Evolutionary conservation across 2,113 vertebrate species (phyloP), one percentile per base, ranked within the genome.

Genomic region (Lucifuga dentata): DNA sequence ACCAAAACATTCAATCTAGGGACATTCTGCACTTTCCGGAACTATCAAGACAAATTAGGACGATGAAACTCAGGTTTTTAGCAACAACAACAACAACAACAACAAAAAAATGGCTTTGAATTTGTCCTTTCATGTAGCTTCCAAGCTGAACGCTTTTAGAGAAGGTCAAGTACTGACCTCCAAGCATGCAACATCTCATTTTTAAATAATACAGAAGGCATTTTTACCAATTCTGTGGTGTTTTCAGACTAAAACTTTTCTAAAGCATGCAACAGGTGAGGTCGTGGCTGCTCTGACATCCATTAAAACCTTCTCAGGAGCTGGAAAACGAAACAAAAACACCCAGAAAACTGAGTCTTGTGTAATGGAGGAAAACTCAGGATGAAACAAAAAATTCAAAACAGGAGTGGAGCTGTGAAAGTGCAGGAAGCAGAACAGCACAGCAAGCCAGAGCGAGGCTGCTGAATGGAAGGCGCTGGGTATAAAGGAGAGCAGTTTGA

Each of bases 221-320:
- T 5, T 29, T 29, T 29, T 29, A 7, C 26, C 3, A 29, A 29
- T 29, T 9, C 53, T 67, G 55, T 65, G 65, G 55, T 81, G 84
- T 81, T 76, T 51, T 58, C 73, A 55, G 64, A 69, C 72, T 79
- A 73, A 80, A 86, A 61, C 75, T 52, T 75, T 65, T 79, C 24
- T 17, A 26, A 77, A 66, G 52, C 44, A 33, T 5, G 3, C 43
- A 43, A 26, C 8, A 35, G 62, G 43, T 20, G 7, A 46, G 76
- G 68, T 80, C 57, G 73, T 1, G 41, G 49, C 72, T 59, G 76
- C 44, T 56, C 2, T 6, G 73, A 15, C 68, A 68, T 83, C 76
- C 75, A 68, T 81, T 76, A 80, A 67, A 53, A 50, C 73, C 60
- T 56, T 49, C 48, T 56, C 50, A 40, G 13, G 7, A 5, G 58